These are phyloP conservation scores for Oryzias melastigma DNA, from an alignment of 2,113 vertebrate genomes.

Conservation along the genomic window DNA sequence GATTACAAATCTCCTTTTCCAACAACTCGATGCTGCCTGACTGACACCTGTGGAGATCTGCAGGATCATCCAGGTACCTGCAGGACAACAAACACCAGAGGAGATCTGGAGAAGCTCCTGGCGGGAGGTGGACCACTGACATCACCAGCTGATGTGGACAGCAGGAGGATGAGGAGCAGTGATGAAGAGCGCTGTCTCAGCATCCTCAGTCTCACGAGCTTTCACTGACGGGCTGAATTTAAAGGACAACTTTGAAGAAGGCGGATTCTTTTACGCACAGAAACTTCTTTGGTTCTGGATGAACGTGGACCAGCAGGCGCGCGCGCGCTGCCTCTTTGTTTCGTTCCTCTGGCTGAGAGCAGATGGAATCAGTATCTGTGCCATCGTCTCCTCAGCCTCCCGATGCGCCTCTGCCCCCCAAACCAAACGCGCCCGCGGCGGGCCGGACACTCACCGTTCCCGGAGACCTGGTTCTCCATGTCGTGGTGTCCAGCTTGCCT, in stretches of 20 bases:
- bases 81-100: conserved; percentile 38
- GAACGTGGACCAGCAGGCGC: conserved; percentile 4
- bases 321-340: conserved; percentile 35
- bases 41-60: conserved; percentile 36
- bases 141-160: conserved; percentile 15
- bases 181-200: conserved; percentile 7
- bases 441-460: conserved; percentile 81
- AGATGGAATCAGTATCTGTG: conserved; percentile 39
- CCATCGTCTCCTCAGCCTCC: conserved; percentile 9
- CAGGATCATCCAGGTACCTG: conserved; percentile 17
- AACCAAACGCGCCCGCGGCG: background rate
- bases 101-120: conserved; percentile 38
- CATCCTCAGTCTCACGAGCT: background rate
- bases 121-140: conserved; percentile 17
- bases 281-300: background rate
- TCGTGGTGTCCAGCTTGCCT: conserved; percentile 79
- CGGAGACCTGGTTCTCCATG: conserved; percentile 83
- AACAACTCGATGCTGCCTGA: conserved; percentile 15
- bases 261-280: too few species aligned
- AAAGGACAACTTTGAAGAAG: background rate
- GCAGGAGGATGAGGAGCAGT: background rate
- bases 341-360: conserved; percentile 30
- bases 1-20: too few species aligned
- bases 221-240: background rate
- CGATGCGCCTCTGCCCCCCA: background rate